Conservation (phyloP, 2,888 invertebrate genomes). For the Diarsia rubi region DNA sequence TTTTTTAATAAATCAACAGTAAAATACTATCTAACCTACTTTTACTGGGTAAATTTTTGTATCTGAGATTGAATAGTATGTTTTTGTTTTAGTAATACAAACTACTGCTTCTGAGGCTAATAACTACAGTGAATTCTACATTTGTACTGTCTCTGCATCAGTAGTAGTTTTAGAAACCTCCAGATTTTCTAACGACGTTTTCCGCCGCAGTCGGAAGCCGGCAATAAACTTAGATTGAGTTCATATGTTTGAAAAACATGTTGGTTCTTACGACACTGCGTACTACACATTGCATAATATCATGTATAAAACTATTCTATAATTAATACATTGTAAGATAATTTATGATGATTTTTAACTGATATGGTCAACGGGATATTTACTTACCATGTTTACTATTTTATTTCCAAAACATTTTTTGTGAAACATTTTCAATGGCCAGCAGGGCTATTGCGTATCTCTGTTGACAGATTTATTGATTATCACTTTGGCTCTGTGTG, state of each 20-base stretch:
- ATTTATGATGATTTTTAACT: not conserved
- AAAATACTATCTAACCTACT: too few relatives aligned
- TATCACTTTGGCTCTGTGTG: too few relatives aligned
- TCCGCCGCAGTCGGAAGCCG: conserved; percentile 29
- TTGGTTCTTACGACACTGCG: conserved; percentile 24
- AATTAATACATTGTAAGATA: not conserved
- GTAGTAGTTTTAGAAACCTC: conserved; percentile 47
- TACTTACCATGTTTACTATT: too few relatives aligned
- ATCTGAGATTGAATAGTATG: not conserved
- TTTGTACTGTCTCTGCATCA: not conserved
- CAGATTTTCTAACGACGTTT: conserved; percentile 54
- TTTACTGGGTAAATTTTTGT: not conserved
- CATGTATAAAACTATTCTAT: not conserved
- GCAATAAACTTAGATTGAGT: conserved; percentile 61
- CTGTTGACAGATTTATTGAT: too few relatives aligned
- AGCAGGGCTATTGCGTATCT: too few relatives aligned
- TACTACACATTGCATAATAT: conserved; percentile 1
- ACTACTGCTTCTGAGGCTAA: not conserved
- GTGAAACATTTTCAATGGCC: not conserved
- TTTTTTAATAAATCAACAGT: not conserved
- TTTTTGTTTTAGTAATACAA: not conserved
- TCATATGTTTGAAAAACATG: conserved; percentile 57
- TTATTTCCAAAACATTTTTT: not conserved
- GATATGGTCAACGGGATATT: too few relatives aligned
- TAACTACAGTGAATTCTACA: conserved; percentile 4